Conservation (phyloP, 2,797 vertebrate genomes). For the Leptoclinus maculatus region DNA sequence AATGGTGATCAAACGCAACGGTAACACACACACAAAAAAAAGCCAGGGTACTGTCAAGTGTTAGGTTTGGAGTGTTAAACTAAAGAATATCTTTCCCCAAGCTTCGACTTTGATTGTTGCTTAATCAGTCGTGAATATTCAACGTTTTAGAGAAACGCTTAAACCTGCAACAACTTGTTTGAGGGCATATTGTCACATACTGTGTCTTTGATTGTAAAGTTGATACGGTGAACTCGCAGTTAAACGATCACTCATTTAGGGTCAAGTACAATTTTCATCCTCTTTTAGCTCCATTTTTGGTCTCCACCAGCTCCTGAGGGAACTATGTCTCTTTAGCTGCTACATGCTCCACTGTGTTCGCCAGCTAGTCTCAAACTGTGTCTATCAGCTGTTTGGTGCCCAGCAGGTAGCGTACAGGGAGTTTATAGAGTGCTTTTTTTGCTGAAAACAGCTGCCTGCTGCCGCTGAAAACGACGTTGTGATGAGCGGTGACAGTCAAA, state of each 20-base stretch:
- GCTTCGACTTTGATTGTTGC: not conserved
- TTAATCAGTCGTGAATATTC: not conserved
- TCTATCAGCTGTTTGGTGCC: not conserved
- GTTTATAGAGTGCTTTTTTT: too few species aligned
- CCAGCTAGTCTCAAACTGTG: not conserved
- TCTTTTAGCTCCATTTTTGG: too few species aligned
- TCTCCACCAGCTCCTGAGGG: too few species aligned
- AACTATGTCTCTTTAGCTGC: not conserved
- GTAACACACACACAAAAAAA: not conserved
- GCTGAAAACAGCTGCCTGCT: too few species aligned
- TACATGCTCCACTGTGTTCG: not conserved
- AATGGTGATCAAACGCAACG: conserved; percentile 2
- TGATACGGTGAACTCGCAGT: not conserved
- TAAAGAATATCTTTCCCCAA: not conserved
- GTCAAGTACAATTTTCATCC: not conserved
- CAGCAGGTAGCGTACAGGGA: not conserved
- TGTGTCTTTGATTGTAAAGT: not conserved
- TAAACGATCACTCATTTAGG: not conserved
- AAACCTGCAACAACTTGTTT: not conserved
- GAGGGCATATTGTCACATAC: not conserved
- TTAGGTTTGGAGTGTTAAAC: not conserved
- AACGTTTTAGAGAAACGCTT: not conserved
- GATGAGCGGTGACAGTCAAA: too few species aligned
- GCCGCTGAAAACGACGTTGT: too few species aligned
- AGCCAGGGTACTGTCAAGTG: not conserved